Evolutionary conservation across 2,888 invertebrate genomes (phyloP).

Genomic region (Zygothrica quintamaculata): DNA sequence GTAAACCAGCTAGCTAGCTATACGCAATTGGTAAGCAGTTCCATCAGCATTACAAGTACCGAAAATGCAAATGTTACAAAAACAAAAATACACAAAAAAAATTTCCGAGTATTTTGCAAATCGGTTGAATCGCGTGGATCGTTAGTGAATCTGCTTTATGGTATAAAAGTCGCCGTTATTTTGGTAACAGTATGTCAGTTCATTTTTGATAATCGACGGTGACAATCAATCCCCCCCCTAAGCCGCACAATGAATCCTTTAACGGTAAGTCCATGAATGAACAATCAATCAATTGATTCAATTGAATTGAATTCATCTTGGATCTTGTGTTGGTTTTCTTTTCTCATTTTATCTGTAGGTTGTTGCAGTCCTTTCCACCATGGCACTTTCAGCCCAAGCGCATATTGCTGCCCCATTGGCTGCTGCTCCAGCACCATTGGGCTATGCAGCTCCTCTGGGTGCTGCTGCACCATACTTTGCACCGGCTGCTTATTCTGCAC

Average conservation of each 20-base stretch:
- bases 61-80: constrained; percentile 68
- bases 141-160: constrained; percentile 55
- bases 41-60: constrained; percentile 21
- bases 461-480: constrained; percentile 56
- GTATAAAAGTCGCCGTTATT: constrained; percentile 83
- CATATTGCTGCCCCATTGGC: constrained; percentile 72
- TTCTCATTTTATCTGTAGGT: too few relatives aligned
- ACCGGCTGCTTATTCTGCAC: constrained; percentile 49
- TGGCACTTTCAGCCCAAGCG: constrained; percentile 83
- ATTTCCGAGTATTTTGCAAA: too few relatives aligned
- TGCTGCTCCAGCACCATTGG: constrained; percentile 43
- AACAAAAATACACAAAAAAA: too few relatives aligned
- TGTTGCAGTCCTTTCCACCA: constrained; percentile 83
- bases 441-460: constrained; percentile 31
- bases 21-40: constrained; percentile 61
- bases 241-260: constrained; percentile 85
- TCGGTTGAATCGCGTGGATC: too few relatives aligned
- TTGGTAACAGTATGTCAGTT: constrained; percentile 84
- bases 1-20: too few relatives aligned
- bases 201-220: constrained; percentile 84
- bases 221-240: constrained; percentile 79
- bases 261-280: constrained; percentile 82
- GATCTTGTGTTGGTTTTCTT: constrained; percentile 24
- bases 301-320: constrained; percentile 13
- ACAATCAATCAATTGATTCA: not conserved